These are phyloP conservation scores for Oreohelix idahoensis DNA, from an alignment of 1,140 invertebrate genomes.

Conservation along the genomic window DNA sequence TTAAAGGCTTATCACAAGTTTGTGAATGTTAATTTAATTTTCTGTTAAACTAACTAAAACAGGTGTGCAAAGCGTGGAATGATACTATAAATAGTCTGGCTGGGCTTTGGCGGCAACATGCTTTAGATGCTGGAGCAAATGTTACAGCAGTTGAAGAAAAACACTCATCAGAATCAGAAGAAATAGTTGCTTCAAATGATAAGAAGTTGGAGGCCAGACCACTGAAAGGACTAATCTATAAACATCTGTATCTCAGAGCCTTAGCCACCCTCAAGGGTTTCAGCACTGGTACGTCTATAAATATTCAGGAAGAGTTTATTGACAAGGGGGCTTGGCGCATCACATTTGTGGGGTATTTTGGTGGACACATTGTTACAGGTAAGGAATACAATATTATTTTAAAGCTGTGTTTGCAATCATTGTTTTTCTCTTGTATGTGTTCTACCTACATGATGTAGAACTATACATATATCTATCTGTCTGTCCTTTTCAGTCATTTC, in stretches of 20 bases:
- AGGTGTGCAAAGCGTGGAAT: constrained; percentile 29
- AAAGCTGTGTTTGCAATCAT: no score
- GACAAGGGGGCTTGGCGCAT: constrained; percentile 23
- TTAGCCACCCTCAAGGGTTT: constrained; percentile 2
- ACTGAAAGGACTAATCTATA: constrained; percentile 5
- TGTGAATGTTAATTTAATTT: no score
- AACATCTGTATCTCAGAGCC: not conserved
- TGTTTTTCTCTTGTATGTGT: no score
- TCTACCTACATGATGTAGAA: no score
- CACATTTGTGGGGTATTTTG: constrained; percentile 11
- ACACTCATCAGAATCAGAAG: not conserved
- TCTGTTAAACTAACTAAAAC: not conserved
- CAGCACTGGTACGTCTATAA: not conserved
- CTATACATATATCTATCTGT: no score
- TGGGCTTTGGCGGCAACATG: not conserved
- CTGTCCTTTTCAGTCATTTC: no score
- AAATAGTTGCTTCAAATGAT: not conserved
- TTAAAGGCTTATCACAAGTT: not conserved
- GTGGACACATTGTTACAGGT: constrained; percentile 26
- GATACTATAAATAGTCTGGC: constrained; percentile 6
- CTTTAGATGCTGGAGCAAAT: constrained; percentile 10
- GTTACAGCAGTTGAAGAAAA: not conserved
- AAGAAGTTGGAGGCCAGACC: not conserved
- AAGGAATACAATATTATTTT: not conserved
- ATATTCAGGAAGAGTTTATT: constrained; percentile 27